Percentiles rank a stretch among this genome's conserved stretches.
phyloP scores from a whole-genome alignment of 1,140 invertebrate species.

The Sarcophaga peregrina region DNA sequence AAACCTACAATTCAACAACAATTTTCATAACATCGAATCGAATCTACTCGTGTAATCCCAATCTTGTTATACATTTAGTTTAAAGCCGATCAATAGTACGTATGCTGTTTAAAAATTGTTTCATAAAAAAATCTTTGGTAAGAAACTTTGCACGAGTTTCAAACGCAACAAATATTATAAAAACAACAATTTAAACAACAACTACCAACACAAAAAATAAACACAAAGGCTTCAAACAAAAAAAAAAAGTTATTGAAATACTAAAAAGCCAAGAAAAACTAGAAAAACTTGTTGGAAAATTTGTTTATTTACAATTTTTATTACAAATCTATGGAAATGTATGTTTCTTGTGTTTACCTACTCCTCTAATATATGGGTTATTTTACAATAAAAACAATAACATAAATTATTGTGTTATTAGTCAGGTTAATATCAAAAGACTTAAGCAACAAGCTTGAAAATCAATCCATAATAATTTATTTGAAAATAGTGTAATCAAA shows the following conservation, averaged over 20 bases:
- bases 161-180: neutral
- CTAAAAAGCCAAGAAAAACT: neutral
- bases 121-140: neutral
- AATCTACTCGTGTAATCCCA: too few relatives aligned
- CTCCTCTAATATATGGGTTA: too few relatives aligned
- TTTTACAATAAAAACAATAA: too few relatives aligned
- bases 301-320: conserved; percentile 28
- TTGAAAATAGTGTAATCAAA: too few relatives aligned
- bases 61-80: conserved; percentile 6
- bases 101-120: neutral
- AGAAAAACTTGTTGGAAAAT: conserved; percentile 25
- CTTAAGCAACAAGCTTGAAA: too few relatives aligned
- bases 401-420: too few relatives aligned
- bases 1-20: neutral
- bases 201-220: neutral
- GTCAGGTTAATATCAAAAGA: too few relatives aligned
- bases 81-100: neutral
- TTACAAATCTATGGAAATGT: neutral
- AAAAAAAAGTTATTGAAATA: conserved; percentile 2
- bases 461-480: too few relatives aligned
- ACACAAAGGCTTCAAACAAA: neutral
- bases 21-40: neutral
- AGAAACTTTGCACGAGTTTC: neutral
- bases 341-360: too few relatives aligned
- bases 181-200: neutral